These are phyloP conservation scores for Prionace glauca DNA, from an alignment of 2,797 vertebrate genomes.

Conservation along the genomic window DNA sequence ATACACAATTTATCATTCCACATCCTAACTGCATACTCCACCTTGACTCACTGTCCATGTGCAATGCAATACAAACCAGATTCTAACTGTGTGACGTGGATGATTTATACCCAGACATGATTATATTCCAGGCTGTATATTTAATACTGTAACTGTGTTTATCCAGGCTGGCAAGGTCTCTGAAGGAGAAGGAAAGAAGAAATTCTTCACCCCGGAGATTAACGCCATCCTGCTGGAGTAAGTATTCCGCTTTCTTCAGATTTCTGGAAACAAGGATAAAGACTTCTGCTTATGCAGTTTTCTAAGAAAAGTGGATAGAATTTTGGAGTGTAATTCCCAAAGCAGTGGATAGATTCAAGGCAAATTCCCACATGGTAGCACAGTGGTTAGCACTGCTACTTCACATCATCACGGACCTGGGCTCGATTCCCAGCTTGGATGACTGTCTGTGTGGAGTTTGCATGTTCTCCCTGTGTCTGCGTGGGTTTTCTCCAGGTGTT, in stretches of 20 bases:
- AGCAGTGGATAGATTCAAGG: not conserved
- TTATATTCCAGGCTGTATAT: not conserved
- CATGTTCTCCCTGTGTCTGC: no score
- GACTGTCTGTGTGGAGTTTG: no score
- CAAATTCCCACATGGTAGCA: not conserved
- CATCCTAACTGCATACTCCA: not conserved
- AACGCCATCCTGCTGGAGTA: constrained; percentile 98
- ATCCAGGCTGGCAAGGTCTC: constrained; percentile 87
- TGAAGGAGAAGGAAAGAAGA: constrained; percentile 94
- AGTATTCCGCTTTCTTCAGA: constrained; percentile 55
- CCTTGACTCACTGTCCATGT: not conserved
- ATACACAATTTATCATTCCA: not conserved
- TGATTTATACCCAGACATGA: not conserved
- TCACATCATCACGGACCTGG: no score
- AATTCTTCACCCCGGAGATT: constrained; percentile 98
- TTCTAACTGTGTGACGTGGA: not conserved
- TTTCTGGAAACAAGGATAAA: not conserved
- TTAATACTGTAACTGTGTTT: not conserved
- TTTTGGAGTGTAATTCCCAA: not conserved
- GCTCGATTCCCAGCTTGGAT: no score
- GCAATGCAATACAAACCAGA: not conserved
- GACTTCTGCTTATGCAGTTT: not conserved
- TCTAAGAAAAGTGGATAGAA: not conserved
- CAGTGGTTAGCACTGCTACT: no score
- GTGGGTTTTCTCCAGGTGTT: no score